phyloP scores from a whole-genome alignment of 1,140 invertebrate species.

The Drosophila saltans region DNA sequence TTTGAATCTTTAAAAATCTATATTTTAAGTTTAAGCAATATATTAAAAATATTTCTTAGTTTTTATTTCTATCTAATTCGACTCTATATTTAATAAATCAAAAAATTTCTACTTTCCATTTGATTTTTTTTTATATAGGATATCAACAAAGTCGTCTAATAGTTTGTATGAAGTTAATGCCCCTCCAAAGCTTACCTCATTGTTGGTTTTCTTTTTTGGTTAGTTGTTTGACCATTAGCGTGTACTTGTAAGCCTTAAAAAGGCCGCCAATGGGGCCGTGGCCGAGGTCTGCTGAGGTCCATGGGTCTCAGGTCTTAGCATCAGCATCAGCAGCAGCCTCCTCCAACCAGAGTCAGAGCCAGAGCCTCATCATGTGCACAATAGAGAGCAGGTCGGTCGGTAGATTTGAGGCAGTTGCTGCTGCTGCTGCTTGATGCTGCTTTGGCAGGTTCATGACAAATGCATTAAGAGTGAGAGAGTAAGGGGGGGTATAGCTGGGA shows the following conservation, averaged over 20 bases:
- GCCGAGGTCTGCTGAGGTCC: constrained; percentile 60
- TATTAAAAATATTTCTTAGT: too few species aligned
- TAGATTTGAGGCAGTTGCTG: constrained; percentile 34
- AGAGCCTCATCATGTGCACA: constrained; percentile 71
- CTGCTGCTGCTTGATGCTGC: constrained; percentile 21
- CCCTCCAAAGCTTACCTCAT: constrained; percentile 1
- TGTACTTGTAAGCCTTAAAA: constrained; percentile 57
- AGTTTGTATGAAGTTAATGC: too few species aligned
- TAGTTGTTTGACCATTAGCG: constrained; percentile 75
- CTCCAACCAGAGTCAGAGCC: not conserved
- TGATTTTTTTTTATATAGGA: too few species aligned
- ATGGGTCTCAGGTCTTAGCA: constrained; percentile 23
- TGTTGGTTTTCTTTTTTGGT: constrained; percentile 25
- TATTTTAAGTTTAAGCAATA: too few species aligned
- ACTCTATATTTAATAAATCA: too few species aligned
- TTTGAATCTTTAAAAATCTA: too few species aligned
- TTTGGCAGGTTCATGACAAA: constrained; percentile 77
- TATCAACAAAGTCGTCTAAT: not conserved
- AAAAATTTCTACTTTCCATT: too few species aligned
- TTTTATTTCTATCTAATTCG: too few species aligned
- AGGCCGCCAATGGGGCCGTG: constrained; percentile 74
- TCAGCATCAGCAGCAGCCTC: not conserved
- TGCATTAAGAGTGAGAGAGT: constrained; percentile 61
- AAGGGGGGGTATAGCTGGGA: not conserved
- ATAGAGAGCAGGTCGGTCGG: constrained; percentile 72